A percentile compares a stretch with the other conserved stretches of the same genome.
Conservation (phyloP, 2,113 vertebrate genomes). For the Ariopsis seemanni region DNA sequence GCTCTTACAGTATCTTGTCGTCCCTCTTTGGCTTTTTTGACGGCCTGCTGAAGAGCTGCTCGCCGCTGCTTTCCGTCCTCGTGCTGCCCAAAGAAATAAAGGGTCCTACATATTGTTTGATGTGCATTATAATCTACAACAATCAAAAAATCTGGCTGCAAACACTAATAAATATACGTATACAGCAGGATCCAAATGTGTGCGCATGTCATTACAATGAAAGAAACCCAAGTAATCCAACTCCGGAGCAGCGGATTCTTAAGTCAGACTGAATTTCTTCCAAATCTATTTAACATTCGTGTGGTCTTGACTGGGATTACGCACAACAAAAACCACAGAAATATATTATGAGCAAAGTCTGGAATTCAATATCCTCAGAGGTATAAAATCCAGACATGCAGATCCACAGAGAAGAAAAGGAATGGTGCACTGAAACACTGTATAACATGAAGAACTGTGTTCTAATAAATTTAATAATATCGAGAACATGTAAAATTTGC, state of each 20-base stretch:
- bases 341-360: background rate
- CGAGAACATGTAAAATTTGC: background rate
- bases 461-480: background rate
- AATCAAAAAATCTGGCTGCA: background rate
- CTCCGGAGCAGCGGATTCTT: background rate
- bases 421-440: background rate
- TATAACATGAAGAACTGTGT: background rate
- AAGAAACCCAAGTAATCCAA: background rate
- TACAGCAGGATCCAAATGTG: background rate
- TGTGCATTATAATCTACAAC: background rate
- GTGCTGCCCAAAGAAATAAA: conserved; percentile 67
- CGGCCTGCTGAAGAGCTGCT: conserved; percentile 70
- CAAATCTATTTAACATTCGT: background rate
- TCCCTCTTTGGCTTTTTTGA: conserved; percentile 85
- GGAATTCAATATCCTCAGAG: background rate
- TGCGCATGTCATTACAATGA: background rate
- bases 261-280: background rate
- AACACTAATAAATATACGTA: background rate
- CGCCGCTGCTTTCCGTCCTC: conserved; percentile 81
- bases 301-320: background rate
- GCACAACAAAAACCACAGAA: background rate
- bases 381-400: background rate
- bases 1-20: conserved; percentile 86
- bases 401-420: background rate
- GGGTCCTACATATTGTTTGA: background rate